Evolutionary conservation across 2,113 vertebrate genomes (phyloP), one percentile per base, ranked within the genome.

Genomic region (Oostethus manadensis): DNA sequence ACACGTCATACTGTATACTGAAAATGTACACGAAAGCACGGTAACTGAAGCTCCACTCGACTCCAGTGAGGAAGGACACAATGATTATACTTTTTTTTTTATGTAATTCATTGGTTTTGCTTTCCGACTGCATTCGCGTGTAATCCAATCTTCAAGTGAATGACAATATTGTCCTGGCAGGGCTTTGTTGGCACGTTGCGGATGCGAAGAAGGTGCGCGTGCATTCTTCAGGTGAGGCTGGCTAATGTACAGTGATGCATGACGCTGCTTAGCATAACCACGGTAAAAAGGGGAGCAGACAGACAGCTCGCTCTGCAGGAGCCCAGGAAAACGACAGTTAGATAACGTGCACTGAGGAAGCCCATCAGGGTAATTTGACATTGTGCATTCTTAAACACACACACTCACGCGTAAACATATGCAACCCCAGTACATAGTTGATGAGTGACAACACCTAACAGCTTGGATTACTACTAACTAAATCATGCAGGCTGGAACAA

Each of bases 221-320:
- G n/a, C n/a, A n/a, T n/a, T n/a, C n/a, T n/a, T n/a, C n/a, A n/a
- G n/a, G n/a, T n/a, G n/a, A n/a, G n/a, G n/a, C n/a, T 6, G 51
- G 48, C 33, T 61, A 53, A 59, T 54, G 66, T 77, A 62, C 51
- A 56, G 57, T 11, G 15, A 56, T 72, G 68, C 71, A 72, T 63
- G 68, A 74, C 56, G 71, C 51, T 71, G 71, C 23, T 71, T 46
- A 68, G 59, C 66, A 58, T 64, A 68, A 69, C 53, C 60, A 76
- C 56, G 80, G 69, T 67, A 47, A 58, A n/a, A 62, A 62, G 62
- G 48, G 17, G 10, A 58, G 35, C 22, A 14, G 47, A 56, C 58
- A 46, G 9, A 26, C 14, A 47, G 58, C 55, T 60, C 56, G 4
- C 58, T 63, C 60, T 51, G 58, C 61, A 45, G 35, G 58, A 15